Evolutionary conservation across 1,140 invertebrate genomes (phyloP).

Genomic region (Colletes latitarsis): DNA sequence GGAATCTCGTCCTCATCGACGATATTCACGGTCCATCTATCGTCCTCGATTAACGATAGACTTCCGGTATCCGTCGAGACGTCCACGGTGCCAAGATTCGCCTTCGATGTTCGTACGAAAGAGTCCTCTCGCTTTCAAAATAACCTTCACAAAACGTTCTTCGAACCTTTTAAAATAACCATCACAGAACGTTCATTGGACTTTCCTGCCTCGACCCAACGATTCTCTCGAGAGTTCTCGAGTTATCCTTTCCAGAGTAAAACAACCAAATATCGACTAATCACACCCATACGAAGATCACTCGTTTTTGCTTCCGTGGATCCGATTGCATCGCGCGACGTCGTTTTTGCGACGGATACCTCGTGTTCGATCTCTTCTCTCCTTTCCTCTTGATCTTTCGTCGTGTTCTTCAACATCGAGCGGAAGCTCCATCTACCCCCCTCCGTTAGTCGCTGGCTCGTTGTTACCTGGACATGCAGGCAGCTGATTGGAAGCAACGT

Average conservation of each 20-base stretch:
- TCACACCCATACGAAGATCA: not conserved
- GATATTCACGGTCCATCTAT: not conserved
- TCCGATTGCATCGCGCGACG: not conserved
- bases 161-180: not conserved
- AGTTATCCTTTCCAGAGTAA: not conserved
- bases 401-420: constrained; percentile 23
- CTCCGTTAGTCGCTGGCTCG: constrained; percentile 51
- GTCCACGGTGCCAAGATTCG: not conserved
- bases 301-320: not conserved
- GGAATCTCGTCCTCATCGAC: not conserved
- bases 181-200: not conserved
- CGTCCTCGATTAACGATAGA: not conserved
- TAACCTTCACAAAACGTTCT: not conserved
- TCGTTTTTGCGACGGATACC: constrained; percentile 18
- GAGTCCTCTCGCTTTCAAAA: not conserved
- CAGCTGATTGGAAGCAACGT: not conserved
- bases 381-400: not conserved
- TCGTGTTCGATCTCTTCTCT: not conserved
- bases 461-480: constrained; percentile 26
- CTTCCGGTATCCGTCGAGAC: not conserved
- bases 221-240: not conserved
- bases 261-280: not conserved
- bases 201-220: too few relatives aligned
- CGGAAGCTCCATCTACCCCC: constrained; percentile 44
- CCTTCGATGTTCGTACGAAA: not conserved